A percentile compares a stretch with the other conserved stretches of the same genome.
Evolutionary conservation across 2,797 vertebrate species (phyloP).

Genomic region (Peromyscus aztecus): DNA sequence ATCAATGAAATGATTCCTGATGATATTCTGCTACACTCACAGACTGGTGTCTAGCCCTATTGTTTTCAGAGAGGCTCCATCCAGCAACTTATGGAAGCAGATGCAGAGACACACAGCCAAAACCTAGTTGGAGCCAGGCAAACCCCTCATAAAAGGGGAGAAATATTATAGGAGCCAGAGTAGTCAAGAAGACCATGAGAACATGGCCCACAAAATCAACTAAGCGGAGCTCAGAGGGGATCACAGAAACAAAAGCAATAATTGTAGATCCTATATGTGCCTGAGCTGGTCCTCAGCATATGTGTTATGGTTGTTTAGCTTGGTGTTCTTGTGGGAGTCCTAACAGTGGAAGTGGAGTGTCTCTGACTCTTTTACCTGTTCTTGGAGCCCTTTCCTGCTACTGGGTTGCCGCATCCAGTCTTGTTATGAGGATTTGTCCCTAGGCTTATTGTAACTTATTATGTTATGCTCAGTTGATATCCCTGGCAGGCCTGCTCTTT

Average conservation of each 20-base stretch:
- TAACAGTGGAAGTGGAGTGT: not conserved
- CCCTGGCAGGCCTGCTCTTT: not conserved
- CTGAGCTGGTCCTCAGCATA: not conserved
- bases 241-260: not conserved
- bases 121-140: not conserved
- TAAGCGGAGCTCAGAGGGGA: not conserved
- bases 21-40: not conserved
- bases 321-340: not conserved
- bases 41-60: not conserved
- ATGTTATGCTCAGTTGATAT: not conserved
- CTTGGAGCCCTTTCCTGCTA: not conserved
- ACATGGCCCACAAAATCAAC: not conserved
- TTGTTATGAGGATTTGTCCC: not conserved
- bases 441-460: not conserved
- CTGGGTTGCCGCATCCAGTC: not conserved
- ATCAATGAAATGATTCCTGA: not conserved
- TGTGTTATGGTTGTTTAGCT: not conserved
- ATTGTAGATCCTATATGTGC: not conserved
- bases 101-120: not conserved
- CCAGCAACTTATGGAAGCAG: not conserved
- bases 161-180: not conserved
- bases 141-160: not conserved
- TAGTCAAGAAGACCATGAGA: not conserved
- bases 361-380: not conserved
- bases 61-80: not conserved